These are phyloP conservation scores for Microtus oregoni DNA, from an alignment of 2,113 vertebrate genomes.

Conservation along the genomic window DNA sequence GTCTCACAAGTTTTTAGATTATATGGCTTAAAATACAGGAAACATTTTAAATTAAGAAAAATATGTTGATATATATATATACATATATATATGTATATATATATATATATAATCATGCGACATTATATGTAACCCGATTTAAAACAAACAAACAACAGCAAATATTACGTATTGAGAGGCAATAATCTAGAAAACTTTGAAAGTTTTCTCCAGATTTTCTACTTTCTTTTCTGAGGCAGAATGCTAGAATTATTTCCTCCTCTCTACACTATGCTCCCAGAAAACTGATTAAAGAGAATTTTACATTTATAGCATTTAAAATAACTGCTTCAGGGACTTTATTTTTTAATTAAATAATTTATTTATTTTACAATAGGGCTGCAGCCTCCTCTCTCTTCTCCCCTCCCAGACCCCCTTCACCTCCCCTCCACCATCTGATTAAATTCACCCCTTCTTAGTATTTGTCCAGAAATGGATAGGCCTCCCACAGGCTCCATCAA, in stretches of 20 bases:
- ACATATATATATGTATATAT: slow-evolving; percentile 56
- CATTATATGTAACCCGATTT: slow-evolving; percentile 42
- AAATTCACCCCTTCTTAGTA: not conserved
- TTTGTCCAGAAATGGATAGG: not conserved
- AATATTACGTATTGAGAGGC: slow-evolving; percentile 17
- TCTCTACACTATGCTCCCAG: not conserved
- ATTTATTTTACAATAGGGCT: not conserved
- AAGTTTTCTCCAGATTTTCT: slow-evolving; percentile 14
- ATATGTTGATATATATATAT: slow-evolving; percentile 52
- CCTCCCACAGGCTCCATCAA: not conserved
- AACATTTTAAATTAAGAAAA: slow-evolving; percentile 76
- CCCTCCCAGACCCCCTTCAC: not conserved
- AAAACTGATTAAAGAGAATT: slow-evolving; percentile 57
- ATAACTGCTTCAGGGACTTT: slow-evolving; percentile 19
- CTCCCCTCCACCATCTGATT: not conserved
- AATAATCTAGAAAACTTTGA: slow-evolving; percentile 49
- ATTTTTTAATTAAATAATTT: not conserved
- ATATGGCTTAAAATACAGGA: slow-evolving; percentile 71
- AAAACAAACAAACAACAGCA: slow-evolving; percentile 34
- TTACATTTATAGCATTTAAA: slow-evolving; percentile 45
- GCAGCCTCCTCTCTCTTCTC: not conserved
- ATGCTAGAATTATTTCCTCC: slow-evolving; percentile 8
- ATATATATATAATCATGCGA: not conserved
- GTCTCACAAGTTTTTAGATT: slow-evolving; percentile 75
- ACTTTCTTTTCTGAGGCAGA: slow-evolving; percentile 52